Evolutionary conservation across 2,888 invertebrate species (phyloP), one percentile per base, ranked within the genome.

Genomic region (Lithophane leautieri): DNA sequence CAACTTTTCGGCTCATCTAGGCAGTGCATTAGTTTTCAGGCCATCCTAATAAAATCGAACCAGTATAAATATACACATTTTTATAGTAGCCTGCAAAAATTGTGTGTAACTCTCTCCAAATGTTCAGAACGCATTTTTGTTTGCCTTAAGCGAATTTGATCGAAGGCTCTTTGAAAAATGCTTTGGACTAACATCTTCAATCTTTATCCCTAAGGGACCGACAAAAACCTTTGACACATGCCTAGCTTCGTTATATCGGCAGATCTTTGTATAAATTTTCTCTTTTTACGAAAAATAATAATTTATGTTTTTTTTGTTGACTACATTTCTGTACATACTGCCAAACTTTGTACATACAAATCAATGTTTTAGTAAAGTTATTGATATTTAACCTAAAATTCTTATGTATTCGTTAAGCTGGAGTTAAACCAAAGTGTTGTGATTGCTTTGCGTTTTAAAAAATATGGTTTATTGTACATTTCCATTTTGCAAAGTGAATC

Each of bases 341-440:
- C 50, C 71, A 78, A 54, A 78, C 60, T 78, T 79, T 87, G 85
- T 86, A 88, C 19, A 87, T 82, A 85, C 28, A 82, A 81, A 76
- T 76, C 56, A 68, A 73, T 79, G 76, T 77, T 79, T 80, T 85
- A 84, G 78, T 84, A 84, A 81, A 84, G 83, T 54, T 70, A 77
- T 80, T 82, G 60, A 75, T 82, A 83, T 83, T 85, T 85, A 78
- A 89, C 62, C 76, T 86, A 84, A 85, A 86, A 89, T 88, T 90
- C 90, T 88, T 90, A 90, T 90, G 90, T 91, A 90, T 92, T 91
- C 93, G 93, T 94, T 92, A 97, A 97, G 97, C 97, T 97, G 97
- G 97, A 97, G 97, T 96, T 97, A 97, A 97, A 97, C 97, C 97
- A 97, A 97, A 97, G 97, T 96, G 95, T 95, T 95, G 93, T 93